These are phyloP conservation scores for Eupithecia inturbata DNA, from an alignment of 2,888 invertebrate species.

Conservation along the genomic window DNA sequence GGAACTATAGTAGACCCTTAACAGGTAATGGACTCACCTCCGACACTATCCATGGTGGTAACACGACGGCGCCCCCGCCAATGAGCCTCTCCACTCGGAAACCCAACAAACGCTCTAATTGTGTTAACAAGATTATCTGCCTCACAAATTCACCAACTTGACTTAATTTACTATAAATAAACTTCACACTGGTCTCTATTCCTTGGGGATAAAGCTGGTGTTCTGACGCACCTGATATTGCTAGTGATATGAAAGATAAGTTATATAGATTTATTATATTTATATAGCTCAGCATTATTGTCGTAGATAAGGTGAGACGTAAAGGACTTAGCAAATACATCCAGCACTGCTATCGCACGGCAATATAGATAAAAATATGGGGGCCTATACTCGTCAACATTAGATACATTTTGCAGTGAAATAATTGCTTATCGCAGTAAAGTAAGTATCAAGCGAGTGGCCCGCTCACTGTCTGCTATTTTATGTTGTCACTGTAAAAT, in stretches of 20 bases:
- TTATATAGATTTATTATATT: too few species aligned
- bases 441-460: background rate
- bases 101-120: slow-evolving; percentile 41
- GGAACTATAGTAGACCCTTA: background rate
- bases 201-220: slow-evolving; percentile 14
- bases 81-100: slow-evolving; percentile 36
- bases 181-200: slow-evolving; percentile 12
- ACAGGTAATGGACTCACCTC: slow-evolving; percentile 11
- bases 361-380: background rate
- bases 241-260: slow-evolving; percentile 32
- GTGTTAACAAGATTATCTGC: slow-evolving; percentile 44
- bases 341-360: background rate
- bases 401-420: background rate
- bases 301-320: background rate
- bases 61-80: slow-evolving; percentile 8
- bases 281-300: slow-evolving; percentile 33
- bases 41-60: slow-evolving; percentile 20
- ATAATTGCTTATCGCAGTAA: too few species aligned
- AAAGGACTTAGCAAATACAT: background rate
- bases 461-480: background rate
- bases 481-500: background rate
- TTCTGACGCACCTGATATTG: background rate
- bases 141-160: slow-evolving; percentile 29
- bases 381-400: background rate
- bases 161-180: slow-evolving; percentile 2